A percentile compares a stretch with the other conserved stretches of the same genome.
Conservation (phyloP, 2,888 invertebrate genomes). For the Holacanthella duospinosa region DNA sequence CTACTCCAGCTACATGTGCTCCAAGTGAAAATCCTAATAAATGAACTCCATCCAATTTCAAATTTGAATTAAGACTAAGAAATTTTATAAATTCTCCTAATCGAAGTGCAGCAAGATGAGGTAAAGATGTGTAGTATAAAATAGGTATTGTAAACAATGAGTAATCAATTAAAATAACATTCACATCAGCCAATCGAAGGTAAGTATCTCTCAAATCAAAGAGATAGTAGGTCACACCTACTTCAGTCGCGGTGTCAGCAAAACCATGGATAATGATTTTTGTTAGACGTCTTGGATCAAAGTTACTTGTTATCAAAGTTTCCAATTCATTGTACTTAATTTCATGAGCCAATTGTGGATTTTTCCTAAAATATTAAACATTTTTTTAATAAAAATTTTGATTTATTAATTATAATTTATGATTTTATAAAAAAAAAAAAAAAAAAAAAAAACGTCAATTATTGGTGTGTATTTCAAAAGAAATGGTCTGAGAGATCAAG, state of each 20-base stretch:
- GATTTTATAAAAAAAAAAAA: background rate
- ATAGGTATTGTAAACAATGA: constrained; percentile 20
- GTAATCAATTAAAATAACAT: constrained; percentile 27
- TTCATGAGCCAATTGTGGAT: constrained; percentile 30
- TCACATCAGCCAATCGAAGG: constrained; percentile 24
- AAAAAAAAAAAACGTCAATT: too few relatives aligned
- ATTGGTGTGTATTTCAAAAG: background rate
- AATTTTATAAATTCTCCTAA: constrained; percentile 12
- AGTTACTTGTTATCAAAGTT: constrained; percentile 21
- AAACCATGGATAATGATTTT: constrained; percentile 28
- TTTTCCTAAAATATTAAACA: constrained; percentile 12
- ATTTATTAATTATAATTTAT: too few relatives aligned
- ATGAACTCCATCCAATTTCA: constrained; percentile 22
- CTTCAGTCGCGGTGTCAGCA: constrained; percentile 29
- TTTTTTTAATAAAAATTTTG: background rate
- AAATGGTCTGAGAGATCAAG: background rate
- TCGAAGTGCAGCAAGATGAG: constrained; percentile 9
- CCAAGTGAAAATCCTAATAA: constrained; percentile 30
- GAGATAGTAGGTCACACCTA: constrained; percentile 12
- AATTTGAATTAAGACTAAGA: background rate
- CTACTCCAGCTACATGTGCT: constrained; percentile 21
- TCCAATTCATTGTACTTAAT: constrained; percentile 23
- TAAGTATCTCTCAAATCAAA: constrained; percentile 23
- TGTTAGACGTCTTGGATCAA: constrained; percentile 21
- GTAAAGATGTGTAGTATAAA: constrained; percentile 19